Base-by-base conservation (phyloP, 2,888 invertebrate genomes). In the Conops quadrifasciatus region DNA sequence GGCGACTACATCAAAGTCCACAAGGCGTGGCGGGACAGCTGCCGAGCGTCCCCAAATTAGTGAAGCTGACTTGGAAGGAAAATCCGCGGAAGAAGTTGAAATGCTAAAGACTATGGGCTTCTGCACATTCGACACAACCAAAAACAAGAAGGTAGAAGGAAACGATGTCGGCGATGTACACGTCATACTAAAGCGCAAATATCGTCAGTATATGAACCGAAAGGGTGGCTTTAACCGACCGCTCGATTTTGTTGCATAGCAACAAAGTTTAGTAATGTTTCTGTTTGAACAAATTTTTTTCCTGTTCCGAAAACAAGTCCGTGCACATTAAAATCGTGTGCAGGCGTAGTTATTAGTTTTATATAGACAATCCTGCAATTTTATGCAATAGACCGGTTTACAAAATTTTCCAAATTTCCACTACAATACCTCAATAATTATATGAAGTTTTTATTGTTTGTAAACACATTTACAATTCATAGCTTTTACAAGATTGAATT, bases 171-270 rank as follows among this genome's bases (percentile, higher is more conserved):
- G 96, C n/a, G 94, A 93, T 36, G 97, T 97, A 75, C 97, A 98
- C 85, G 95, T 98, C 71, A 96, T 97, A 75, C 89, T 97, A 73
- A 97, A 98, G 87, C 89, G 98, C 79, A 96, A 97, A 87, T 98
- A 97, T 86, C 91, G 98, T 79, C 98, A 99, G 87, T 99, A 99
- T 84, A 99, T 99, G 99, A 99, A 99, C 87, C 90, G 99, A 74
- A 96, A 97, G 87, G 99, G 99, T 75, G 99, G 98, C 70, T 99
- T 99, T 87, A 99, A 99, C 87, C 89, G 98, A 83, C 98, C 98
- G 53, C 87, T 99, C 76, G 98, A 99, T 87, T 97, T 97, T 88
- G 96, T 98, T 76, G 96, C 96, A 76, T 96, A 85, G 76, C 74
- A 13, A 49, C 59, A 59, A n/a, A n/a, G 15, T 56, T 47, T 28